A percentile compares a stretch with the other conserved stretches of the same genome.
These are phyloP conservation scores for Pseudocheirus occidentalis DNA, from an alignment of 2,797 vertebrate genomes.

Conservation along the genomic window DNA sequence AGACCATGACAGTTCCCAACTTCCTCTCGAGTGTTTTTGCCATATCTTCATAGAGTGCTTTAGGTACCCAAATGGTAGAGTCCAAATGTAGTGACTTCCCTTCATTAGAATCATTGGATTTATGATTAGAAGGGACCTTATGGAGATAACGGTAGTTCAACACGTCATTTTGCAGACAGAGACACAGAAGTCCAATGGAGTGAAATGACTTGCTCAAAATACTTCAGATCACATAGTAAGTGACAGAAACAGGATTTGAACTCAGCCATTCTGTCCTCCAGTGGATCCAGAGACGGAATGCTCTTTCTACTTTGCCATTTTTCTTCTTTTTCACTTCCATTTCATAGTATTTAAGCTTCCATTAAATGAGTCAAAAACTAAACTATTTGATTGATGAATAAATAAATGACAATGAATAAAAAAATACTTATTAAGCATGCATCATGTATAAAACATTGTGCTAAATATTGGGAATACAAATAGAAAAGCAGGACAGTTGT, in stretches of 20 bases:
- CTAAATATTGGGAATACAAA: background rate
- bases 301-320: background rate
- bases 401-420: background rate
- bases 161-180: background rate
- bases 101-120: background rate
- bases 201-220: background rate
- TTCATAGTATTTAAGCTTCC: background rate
- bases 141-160: background rate
- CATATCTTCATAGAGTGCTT: background rate
- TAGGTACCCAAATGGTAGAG: background rate
- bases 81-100: background rate
- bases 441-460: background rate
- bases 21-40: background rate
- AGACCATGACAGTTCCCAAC: background rate
- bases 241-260: background rate
- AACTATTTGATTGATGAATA: background rate
- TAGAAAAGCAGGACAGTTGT: background rate
- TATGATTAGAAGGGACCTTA: background rate
- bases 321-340: background rate
- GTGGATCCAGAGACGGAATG: background rate
- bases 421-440: background rate
- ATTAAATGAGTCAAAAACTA: background rate
- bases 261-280: background rate
- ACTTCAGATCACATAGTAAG: background rate
- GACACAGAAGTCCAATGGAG: background rate